A percentile compares a stretch with the other conserved stretches of the same genome.
phyloP scores from a whole-genome alignment of 1,140 invertebrate genomes.

The Pentalonia nigronervosa region DNA sequence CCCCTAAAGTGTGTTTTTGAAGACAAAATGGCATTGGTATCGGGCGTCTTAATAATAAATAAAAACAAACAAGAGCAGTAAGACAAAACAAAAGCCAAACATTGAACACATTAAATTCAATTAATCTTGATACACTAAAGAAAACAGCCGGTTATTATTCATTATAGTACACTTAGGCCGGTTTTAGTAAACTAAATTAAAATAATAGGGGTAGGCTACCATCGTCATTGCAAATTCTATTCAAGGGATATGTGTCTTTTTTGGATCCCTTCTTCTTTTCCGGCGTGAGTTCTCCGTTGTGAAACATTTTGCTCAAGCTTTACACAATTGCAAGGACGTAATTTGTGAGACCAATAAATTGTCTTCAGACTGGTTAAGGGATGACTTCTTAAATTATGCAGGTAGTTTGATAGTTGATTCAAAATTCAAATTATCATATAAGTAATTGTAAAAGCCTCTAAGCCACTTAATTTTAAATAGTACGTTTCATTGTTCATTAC shows the following conservation, averaged over 20 bases:
- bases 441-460: not conserved
- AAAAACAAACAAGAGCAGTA: not conserved
- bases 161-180: not conserved
- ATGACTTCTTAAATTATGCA: not conserved
- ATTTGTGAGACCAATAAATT: not conserved
- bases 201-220: not conserved
- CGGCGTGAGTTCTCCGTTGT: not conserved
- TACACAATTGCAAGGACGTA: not conserved
- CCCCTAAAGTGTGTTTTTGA: too few species aligned
- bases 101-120: not conserved
- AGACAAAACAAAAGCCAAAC: not conserved
- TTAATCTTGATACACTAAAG: not conserved
- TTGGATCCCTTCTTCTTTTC: not conserved
- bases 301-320: not conserved
- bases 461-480: not conserved
- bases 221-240: not conserved
- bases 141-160: not conserved
- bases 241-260: not conserved
- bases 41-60: not conserved
- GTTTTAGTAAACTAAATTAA: slow-evolving; percentile 2
- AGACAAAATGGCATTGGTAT: too few species aligned
- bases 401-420: not conserved
- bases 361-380: not conserved
- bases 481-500: not conserved
- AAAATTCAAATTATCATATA: not conserved